Conservation (phyloP, 2,113 vertebrate genomes). For the Burhinus bistriatus region DNA sequence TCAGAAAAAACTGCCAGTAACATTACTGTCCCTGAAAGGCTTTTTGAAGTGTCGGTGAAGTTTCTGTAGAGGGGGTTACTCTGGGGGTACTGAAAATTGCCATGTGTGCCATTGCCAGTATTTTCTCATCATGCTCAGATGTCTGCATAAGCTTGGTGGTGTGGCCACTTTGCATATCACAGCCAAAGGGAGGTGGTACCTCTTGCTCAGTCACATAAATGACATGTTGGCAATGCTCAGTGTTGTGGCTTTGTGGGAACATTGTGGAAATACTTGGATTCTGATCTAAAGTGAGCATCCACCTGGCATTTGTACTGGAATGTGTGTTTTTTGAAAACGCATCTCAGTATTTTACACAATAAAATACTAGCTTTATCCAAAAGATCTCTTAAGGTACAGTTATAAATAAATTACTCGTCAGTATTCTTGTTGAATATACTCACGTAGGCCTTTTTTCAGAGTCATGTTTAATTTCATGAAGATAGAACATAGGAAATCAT, state of each 20-base stretch:
- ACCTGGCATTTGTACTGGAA: neutral
- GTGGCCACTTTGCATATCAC: neutral
- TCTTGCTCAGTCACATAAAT: neutral
- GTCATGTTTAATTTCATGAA: neutral
- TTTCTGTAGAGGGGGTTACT: neutral
- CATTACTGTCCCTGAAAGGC: neutral
- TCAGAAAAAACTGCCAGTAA: neutral
- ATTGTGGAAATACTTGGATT: neutral
- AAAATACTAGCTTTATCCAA: neutral
- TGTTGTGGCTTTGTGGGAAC: accelerated
- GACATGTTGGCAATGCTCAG: neutral
- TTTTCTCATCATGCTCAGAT: neutral
- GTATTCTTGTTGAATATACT: neutral
- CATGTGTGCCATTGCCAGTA: neutral
- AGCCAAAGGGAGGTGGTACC: neutral
- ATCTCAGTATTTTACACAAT: neutral
- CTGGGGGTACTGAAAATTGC: neutral
- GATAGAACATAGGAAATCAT: neutral
- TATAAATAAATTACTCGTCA: neutral
- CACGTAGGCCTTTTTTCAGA: neutral
- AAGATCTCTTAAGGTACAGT: neutral
- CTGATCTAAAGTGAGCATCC: neutral
- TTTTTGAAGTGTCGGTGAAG: neutral
- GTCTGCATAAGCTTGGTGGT: neutral
- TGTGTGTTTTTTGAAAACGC: neutral